Percentiles rank a stretch among this genome's conserved stretches.
phyloP scores from a whole-genome alignment of 1,140 invertebrate species.

The Trichomalopsis sarcophagae region DNA sequence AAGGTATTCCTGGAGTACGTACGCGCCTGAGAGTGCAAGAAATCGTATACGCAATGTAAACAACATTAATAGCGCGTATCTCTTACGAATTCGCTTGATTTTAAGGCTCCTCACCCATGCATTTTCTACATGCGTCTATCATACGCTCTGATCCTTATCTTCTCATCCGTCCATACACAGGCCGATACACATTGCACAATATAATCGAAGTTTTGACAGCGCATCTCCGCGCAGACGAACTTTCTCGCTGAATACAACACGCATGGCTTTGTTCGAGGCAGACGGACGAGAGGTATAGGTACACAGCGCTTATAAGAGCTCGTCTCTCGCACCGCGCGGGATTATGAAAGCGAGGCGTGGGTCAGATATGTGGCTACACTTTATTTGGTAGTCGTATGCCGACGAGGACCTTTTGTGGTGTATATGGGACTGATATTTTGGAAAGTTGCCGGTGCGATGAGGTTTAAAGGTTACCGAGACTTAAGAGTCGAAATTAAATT shows the following conservation, averaged over 20 bases:
- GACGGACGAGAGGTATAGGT: neutral
- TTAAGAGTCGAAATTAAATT: too few relatives aligned
- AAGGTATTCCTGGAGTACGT: neutral
- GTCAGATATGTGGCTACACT: constrained; percentile 1
- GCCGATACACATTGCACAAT: neutral
- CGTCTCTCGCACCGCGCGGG: neutral
- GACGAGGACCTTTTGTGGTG: neutral
- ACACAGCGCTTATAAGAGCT: neutral
- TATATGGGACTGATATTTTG: too few relatives aligned
- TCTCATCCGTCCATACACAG: neutral
- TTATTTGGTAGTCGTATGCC: neutral
- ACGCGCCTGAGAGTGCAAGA: neutral
- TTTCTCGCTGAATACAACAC: neutral
- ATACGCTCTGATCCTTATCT: neutral
- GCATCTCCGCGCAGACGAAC: neutral
- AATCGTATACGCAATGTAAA: neutral
- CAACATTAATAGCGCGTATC: too few relatives aligned
- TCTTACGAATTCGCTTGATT: too few relatives aligned
- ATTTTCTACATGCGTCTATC: neutral
- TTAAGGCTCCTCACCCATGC: neutral
- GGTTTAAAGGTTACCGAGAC: too few relatives aligned
- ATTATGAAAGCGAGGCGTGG: constrained; percentile 24
- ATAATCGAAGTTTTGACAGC: constrained; percentile 21
- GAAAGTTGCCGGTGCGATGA: too few relatives aligned
- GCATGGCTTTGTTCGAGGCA: neutral